Evolutionary conservation across 2,797 vertebrate species (phyloP).

Genomic region (Melanotaenia pygmaea): DNA sequence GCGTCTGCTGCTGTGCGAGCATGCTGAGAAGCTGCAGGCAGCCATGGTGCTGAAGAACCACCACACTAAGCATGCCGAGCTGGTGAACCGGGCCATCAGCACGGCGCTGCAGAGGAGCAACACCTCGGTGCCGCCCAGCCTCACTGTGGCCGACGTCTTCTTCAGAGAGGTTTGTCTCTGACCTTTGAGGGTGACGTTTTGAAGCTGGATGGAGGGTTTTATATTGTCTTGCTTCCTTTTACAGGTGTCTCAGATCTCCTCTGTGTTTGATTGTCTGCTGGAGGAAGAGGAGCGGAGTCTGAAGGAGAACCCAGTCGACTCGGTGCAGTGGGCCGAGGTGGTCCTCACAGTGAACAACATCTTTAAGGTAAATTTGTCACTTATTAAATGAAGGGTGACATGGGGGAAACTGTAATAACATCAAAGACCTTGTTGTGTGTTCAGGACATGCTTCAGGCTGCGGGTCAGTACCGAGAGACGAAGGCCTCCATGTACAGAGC

Average conservation of each 20-base stretch:
- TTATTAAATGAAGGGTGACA: not conserved
- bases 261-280: conserved; percentile 90
- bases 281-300: conserved; percentile 91
- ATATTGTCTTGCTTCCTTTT: too few relatives aligned
- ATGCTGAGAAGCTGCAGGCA: conserved; percentile 92
- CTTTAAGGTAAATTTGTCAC: conserved; percentile 85
- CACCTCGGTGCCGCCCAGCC: conserved; percentile 80
- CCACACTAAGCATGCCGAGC: conserved; percentile 86
- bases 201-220: not conserved
- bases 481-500: conserved; percentile 87
- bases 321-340: conserved; percentile 89
- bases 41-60: conserved; percentile 93
- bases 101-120: conserved; percentile 82
- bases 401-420: too few relatives aligned
- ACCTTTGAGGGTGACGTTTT: not conserved
- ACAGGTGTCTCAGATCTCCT: conserved; percentile 93
- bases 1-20: conserved; percentile 90
- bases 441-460: conserved; percentile 93
- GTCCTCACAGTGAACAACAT: conserved; percentile 88
- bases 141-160: conserved; percentile 93
- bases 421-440: conserved; percentile 11
- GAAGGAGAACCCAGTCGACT: conserved; percentile 83
- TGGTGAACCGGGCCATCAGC: conserved; percentile 88
- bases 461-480: conserved; percentile 90
- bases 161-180: conserved; percentile 89